A percentile compares a stretch with the other conserved stretches of the same genome.
Evolutionary conservation across 35 echinoderm and acorn worm genomes (phyloP).

Genomic region (Eucidaris tribuloides): DNA sequence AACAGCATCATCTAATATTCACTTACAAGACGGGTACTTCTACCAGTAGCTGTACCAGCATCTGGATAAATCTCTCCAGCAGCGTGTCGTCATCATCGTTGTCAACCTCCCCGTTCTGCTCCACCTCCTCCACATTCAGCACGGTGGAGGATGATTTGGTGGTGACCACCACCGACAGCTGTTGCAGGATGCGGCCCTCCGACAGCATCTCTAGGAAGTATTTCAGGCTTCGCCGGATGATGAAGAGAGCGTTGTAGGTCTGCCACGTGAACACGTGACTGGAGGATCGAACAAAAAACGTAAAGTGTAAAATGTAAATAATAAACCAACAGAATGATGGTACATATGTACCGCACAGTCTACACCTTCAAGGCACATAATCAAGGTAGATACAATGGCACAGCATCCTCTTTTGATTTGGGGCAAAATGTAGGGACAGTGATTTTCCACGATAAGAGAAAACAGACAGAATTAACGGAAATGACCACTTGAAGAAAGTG

Average conservation of each 20-base stretch:
- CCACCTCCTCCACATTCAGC: constrained; percentile 4
- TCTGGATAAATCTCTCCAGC: constrained; percentile 71
- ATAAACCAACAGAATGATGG: too few species aligned
- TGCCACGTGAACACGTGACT: constrained; percentile 96
- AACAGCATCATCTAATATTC: background rate
- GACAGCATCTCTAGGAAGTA: constrained; percentile 93
- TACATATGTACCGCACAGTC: background rate
- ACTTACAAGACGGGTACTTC: constrained; percentile 99
- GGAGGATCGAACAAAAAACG: background rate
- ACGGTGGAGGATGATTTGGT: constrained; percentile 1
- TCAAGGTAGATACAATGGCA: background rate
- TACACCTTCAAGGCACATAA: background rate
- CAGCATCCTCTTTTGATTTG: background rate
- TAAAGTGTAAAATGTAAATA: too few species aligned
- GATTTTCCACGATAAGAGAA: too few species aligned
- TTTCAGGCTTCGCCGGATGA: constrained; percentile 74
- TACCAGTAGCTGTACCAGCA: constrained; percentile 69
- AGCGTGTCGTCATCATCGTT: constrained; percentile 39
- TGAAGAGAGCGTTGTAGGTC: constrained; percentile 99
- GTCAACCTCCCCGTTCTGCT: constrained; percentile 31
- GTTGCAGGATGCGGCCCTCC: constrained; percentile 89
- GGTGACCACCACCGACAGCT: constrained; percentile 57
- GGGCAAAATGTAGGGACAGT: too few species aligned
- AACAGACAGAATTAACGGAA: too few species aligned
- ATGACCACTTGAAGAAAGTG: too few species aligned